phyloP scores from a whole-genome alignment of 2,888 invertebrate species.

The Ectobius pallidus region DNA sequence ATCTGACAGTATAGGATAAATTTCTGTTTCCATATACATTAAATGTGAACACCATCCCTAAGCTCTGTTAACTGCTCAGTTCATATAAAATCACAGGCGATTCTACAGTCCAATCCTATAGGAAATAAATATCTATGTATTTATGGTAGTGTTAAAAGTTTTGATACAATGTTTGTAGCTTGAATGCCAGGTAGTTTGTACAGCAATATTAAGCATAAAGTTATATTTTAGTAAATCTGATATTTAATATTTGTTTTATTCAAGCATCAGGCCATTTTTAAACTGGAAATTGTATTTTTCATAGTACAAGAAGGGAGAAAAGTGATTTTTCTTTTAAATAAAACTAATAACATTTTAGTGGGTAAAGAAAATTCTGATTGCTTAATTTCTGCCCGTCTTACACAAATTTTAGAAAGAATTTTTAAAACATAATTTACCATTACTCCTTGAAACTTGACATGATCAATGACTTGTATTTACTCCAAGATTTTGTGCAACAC shows the following conservation, averaged over 20 bases:
- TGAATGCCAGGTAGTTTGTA: not conserved
- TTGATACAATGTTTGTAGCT: not conserved
- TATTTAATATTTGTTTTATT: not conserved
- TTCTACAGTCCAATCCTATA: not conserved
- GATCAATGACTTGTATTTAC: too few species aligned
- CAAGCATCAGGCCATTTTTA: not conserved
- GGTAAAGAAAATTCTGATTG: too few species aligned
- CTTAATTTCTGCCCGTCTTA: too few species aligned
- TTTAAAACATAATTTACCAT: too few species aligned
- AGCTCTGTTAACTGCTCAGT: not conserved
- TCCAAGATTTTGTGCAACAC: conserved; percentile 8
- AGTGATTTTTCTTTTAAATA: too few species aligned
- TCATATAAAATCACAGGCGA: not conserved
- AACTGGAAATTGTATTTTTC: too few species aligned
- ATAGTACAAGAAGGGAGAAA: too few species aligned
- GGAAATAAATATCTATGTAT: not conserved
- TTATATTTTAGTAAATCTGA: not conserved
- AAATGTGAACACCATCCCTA: not conserved
- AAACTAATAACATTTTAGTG: too few species aligned
- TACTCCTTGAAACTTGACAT: too few species aligned
- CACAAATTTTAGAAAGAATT: too few species aligned
- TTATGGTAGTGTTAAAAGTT: not conserved
- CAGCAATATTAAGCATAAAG: not conserved
- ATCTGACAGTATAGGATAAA: not conserved
- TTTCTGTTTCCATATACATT: not conserved